phyloP scores from a whole-genome alignment of 2,113 vertebrate species.

The Ophiodon elongatus region DNA sequence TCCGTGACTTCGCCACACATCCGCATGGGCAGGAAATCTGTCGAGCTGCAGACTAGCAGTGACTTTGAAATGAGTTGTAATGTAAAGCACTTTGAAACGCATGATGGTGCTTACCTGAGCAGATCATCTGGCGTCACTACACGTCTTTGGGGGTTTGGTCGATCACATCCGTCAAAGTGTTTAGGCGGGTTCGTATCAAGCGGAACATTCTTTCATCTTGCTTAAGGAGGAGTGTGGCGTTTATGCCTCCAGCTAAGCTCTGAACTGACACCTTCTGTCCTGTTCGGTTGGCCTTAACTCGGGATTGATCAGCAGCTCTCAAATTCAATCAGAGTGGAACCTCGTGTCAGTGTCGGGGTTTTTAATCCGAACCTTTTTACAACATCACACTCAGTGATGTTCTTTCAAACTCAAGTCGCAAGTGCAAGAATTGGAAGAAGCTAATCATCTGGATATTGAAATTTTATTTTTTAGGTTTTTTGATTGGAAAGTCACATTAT shows the following conservation, averaged over 20 bases:
- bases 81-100: constrained; percentile 72
- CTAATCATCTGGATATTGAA: constrained; percentile 22
- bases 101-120: constrained; percentile 76
- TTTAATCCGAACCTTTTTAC: constrained; percentile 57
- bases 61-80: constrained; percentile 81
- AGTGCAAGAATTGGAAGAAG: constrained; percentile 3
- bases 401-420: constrained; percentile 12
- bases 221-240: constrained; percentile 68
- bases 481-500: constrained; percentile 1
- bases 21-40: constrained; percentile 82
- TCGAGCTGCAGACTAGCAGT: constrained; percentile 75
- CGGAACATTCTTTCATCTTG: constrained; percentile 78
- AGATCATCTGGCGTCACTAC: constrained; percentile 78
- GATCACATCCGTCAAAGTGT: constrained; percentile 76
- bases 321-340: constrained; percentile 70
- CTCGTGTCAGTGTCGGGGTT: constrained; percentile 44
- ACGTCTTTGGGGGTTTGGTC: constrained; percentile 62
- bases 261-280: constrained; percentile 62
- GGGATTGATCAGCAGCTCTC: constrained; percentile 68
- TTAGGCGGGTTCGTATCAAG: constrained; percentile 66
- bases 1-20: constrained; percentile 75
- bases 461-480: not conserved
- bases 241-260: constrained; percentile 68
- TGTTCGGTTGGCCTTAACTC: constrained; percentile 69
- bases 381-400: constrained; percentile 27